Base-by-base conservation (phyloP, 2,888 invertebrate genomes). In the Julus scanicus region DNA sequence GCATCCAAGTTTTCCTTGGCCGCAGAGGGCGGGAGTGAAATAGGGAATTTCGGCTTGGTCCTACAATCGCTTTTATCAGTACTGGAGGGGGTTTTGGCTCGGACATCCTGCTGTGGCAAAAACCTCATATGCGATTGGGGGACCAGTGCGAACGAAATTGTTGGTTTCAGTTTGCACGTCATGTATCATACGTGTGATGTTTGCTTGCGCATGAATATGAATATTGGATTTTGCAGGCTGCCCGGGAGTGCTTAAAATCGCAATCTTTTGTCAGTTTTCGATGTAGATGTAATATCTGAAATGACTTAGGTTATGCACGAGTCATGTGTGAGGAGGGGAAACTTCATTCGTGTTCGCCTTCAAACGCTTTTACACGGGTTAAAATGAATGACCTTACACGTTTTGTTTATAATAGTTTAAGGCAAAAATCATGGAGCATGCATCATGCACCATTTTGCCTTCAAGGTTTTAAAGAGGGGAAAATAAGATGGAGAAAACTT, bases 201-300 rank as follows among this genome's bases (percentile, higher is more conserved):
- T 80, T 80, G 80, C 80, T 80, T 6, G 37, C 80, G 80, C 80
- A 80, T 37, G 80, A 80, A 80, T 80, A 80, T 80, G 80, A 80
- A 80, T 80, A 80, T 80, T 80, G 80, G 80, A 80, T 80, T 80
- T 80, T 80, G 37, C 80, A 80, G 80, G 29, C 80, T 80, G 80
- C 80, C 80, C 80, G 80, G 80, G 80, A 80, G 80, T 80, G 80
- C 80, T 80, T 29, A 37, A 80, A 80, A 13, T 80, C 80, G 37
- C 80, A 80, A 80, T 80, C 80, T 80, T 80, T 80, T 80, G 80
- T 80, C 80, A 80, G 80, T 80, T 13, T 20, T 13, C 80, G 20
- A 80, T 80, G 80, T 80, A 80, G 80, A 80, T 80, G 80, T 80
- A 80, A 80, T 80, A 80, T 80, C 37, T 80, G 80, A 29, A 37